These are phyloP conservation scores for Rugalucina vietnamica DNA, from an alignment of 2,888 invertebrate genomes.

Conservation along the genomic window DNA sequence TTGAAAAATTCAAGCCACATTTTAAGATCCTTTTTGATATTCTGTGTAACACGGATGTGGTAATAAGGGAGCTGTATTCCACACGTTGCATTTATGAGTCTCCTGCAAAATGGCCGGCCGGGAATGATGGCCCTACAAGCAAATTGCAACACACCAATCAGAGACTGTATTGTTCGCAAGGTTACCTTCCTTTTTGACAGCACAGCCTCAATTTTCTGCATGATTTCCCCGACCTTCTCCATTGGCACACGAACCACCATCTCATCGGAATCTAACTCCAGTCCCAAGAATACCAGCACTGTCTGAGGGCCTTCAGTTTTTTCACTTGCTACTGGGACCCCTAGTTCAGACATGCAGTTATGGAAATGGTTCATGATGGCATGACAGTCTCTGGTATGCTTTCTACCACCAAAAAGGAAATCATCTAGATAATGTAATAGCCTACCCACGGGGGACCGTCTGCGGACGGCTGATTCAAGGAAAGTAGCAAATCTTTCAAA, in stretches of 20 bases:
- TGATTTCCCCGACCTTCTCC: background rate
- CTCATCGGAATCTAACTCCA: background rate
- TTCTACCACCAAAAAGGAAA: background rate
- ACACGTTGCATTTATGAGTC: background rate
- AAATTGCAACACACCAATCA: background rate
- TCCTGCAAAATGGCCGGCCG: background rate
- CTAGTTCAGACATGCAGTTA: background rate
- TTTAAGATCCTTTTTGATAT: background rate
- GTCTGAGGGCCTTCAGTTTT: background rate
- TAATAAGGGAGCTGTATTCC: background rate
- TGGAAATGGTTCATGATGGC: background rate
- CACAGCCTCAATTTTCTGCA: background rate
- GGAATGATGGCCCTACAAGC: background rate
- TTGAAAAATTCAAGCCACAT: background rate
- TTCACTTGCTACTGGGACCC: background rate
- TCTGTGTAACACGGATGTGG: background rate
- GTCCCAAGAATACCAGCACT: background rate
- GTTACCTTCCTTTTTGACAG: background rate
- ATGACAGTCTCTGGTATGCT: background rate
- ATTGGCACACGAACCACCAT: slow-evolving; percentile 13
- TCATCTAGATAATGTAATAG: background rate
- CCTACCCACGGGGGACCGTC: background rate
- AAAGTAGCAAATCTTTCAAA: background rate
- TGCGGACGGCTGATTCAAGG: background rate
- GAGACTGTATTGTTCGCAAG: background rate